These are phyloP conservation scores for Lycopodina hypogea DNA, from an alignment of 37 sponge, comb jelly and placozoan genomes.

Conservation along the genomic window DNA sequence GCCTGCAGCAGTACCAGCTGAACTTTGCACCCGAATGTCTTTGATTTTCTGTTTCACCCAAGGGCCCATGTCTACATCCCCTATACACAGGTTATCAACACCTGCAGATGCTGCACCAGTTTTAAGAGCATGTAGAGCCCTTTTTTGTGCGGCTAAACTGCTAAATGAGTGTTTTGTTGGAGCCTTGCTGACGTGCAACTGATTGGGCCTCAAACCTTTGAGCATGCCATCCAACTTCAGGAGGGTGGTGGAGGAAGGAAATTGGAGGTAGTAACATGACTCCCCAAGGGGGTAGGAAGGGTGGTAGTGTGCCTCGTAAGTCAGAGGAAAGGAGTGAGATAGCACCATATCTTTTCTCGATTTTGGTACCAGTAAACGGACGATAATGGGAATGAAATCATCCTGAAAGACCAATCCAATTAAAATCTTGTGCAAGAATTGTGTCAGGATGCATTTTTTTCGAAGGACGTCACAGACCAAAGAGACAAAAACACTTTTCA, in stretches of 20 bases:
- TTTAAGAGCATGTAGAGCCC: not conserved
- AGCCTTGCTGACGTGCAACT: not conserved
- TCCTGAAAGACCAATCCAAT: conserved; percentile 44
- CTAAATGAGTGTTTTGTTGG: too few relatives aligned
- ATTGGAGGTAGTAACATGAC: conserved; percentile 5
- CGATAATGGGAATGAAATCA: conserved; percentile 48
- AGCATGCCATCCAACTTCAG: not conserved
- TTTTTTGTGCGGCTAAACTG: not conserved
- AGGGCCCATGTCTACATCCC: not conserved
- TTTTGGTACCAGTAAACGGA: conserved; percentile 2
- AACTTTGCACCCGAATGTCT: too few relatives aligned
- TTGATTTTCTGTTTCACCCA: not conserved
- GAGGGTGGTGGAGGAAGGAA: not conserved
- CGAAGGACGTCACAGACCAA: conserved; percentile 40
- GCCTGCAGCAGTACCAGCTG: too few relatives aligned
- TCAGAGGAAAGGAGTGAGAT: conserved; percentile 34
- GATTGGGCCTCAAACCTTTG: not conserved
- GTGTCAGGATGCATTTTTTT: conserved; percentile 30
- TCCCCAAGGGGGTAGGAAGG: conserved; percentile 45
- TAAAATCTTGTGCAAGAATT: conserved; percentile 55
- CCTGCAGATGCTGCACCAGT: not conserved
- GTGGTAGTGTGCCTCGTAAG: conserved; percentile 53
- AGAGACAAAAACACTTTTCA: conserved; percentile 38
- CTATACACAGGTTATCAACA: not conserved
- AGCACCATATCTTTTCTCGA: not conserved